Evolutionary conservation across 2,888 invertebrate genomes (phyloP), one percentile per base, ranked within the genome.

Genomic region (Tetranychus truncatus): DNA sequence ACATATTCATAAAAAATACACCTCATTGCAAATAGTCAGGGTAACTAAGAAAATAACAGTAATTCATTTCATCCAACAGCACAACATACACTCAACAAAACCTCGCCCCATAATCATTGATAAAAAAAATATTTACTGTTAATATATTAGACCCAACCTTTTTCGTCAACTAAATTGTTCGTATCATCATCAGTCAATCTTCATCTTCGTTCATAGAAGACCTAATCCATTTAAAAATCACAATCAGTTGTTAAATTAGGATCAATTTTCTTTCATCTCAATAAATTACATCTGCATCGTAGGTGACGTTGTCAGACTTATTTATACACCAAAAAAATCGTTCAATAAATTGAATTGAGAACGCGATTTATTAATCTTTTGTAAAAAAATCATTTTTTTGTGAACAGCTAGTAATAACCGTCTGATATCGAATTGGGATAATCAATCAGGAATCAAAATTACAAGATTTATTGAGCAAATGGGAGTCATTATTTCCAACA

Each of bases 401-500:
- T 34, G 34, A 34, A 34, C 34, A 34, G 34, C 34, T 34, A 34
- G 34, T 34, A 34, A 34, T 34, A 34, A 34, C 34, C 34, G 4
- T 1, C 4, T 34, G 34, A 34, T 34, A 34, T 34, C 34, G 3
- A 34, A 34, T 24, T 34, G 34, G 34, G 34, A 34, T 34, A 5
- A 34, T 34, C 34, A 34, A 34, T 34, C 34, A 34, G 34, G 34
- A 34, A 5, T 34, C 3, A 34, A 34, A 34, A 5, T 34, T 34
- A 34, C 34, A 34, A 34, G 34, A 34, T 34, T 34, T 34, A 34
- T 34, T 34, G 34, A 34, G 34, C 34, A 34, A 24, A 34, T 34
- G 34, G 34, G 34, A 69, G 21, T 69, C 21, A 21, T 11, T 24
- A 69, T 69, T 69, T 69, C 69, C 69, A 69, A 69, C 69, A 69